phyloP scores from a whole-genome alignment of 2,797 vertebrate genomes.

The Aulostomus chinensis region DNA sequence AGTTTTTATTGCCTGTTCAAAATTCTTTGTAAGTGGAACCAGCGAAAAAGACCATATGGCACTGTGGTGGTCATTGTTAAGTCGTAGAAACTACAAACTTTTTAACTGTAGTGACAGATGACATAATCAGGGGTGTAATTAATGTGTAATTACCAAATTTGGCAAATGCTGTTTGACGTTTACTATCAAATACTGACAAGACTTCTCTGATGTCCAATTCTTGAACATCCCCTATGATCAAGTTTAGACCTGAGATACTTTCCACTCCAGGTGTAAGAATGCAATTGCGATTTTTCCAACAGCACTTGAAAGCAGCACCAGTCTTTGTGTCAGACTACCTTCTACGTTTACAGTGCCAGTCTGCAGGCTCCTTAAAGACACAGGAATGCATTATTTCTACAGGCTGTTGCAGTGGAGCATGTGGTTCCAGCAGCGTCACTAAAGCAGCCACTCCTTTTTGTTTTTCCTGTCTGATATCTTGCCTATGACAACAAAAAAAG shows the following conservation, averaged over 20 bases:
- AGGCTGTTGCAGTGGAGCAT: slow-evolving; percentile 72
- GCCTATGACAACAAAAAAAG: slow-evolving; percentile 80
- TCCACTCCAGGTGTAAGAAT: slow-evolving; percentile 12
- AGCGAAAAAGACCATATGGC: slow-evolving; percentile 44
- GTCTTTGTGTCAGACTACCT: slow-evolving; percentile 88
- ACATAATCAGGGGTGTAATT: slow-evolving; percentile 27
- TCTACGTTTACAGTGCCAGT: slow-evolving; percentile 98
- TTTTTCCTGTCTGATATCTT: slow-evolving; percentile 71
- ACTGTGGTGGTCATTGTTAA: slow-evolving; percentile 56
- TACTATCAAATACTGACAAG: slow-evolving; percentile 51
- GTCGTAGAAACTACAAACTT: slow-evolving; percentile 25
- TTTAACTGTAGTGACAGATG: slow-evolving; percentile 29
- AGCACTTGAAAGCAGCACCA: slow-evolving; percentile 77
- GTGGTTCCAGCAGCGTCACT: slow-evolving; percentile 73
- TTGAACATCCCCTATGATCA: slow-evolving; percentile 19
- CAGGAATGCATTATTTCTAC: slow-evolving; percentile 84
- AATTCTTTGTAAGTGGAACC: slow-evolving; percentile 22
- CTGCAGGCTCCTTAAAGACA: slow-evolving; percentile 98
- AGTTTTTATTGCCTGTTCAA: slow-evolving; percentile 27
- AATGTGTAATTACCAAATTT: slow-evolving; percentile 21
- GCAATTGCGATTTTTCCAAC: slow-evolving; percentile 39
- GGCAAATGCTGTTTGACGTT: slow-evolving; percentile 20
- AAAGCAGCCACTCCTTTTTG: slow-evolving; percentile 71
- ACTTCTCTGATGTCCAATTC: slow-evolving; percentile 27
- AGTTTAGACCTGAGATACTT: slow-evolving; percentile 11